These are phyloP conservation scores for Bothrops jararaca DNA, from an alignment of 2,113 vertebrate species.

Conservation along the genomic window DNA sequence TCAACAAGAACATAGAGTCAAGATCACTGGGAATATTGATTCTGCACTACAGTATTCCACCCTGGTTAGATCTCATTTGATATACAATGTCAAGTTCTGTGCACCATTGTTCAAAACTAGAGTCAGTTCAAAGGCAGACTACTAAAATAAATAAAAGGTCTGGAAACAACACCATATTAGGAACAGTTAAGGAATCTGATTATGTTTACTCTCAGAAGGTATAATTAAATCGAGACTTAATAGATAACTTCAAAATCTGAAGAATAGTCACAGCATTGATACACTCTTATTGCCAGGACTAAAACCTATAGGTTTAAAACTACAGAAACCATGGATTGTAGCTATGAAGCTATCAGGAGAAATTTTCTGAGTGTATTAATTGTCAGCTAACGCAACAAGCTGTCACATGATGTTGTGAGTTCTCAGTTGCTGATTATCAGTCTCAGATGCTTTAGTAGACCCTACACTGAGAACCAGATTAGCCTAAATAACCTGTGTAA, in stretches of 20 bases:
- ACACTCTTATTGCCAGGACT: background rate
- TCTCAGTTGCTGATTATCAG: background rate
- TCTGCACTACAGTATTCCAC: background rate
- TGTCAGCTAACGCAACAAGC: background rate
- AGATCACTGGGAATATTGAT: background rate
- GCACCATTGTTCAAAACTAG: background rate
- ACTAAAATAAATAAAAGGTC: background rate
- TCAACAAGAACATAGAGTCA: background rate
- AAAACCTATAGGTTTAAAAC: background rate
- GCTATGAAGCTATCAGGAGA: background rate
- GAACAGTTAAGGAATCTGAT: background rate
- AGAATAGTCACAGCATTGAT: background rate
- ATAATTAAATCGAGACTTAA: background rate
- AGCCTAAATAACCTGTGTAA: background rate
- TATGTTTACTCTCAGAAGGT: background rate
- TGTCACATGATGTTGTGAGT: background rate
- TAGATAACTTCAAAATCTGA: background rate
- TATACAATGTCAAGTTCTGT: background rate
- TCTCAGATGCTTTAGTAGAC: background rate
- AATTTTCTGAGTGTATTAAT: background rate
- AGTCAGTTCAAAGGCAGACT: background rate
- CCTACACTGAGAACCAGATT: background rate
- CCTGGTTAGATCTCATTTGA: background rate
- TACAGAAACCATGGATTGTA: background rate
- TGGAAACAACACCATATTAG: background rate